Conservation (phyloP, 2,797 vertebrate species). For the Discoglossus pictus region DNA sequence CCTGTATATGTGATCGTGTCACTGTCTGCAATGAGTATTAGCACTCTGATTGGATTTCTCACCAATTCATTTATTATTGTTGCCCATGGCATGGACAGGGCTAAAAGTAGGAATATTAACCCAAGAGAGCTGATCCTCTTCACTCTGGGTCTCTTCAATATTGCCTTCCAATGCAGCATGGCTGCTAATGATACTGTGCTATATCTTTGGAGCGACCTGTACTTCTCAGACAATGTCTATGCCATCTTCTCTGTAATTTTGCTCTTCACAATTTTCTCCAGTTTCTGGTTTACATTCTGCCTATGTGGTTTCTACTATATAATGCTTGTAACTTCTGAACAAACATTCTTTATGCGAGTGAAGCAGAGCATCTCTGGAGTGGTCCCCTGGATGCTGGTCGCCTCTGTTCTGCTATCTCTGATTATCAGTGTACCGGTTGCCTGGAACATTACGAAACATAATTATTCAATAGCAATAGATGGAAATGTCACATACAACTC, state of each 20-base stretch:
- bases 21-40: slow-evolving; percentile 15
- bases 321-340: slow-evolving; percentile 34
- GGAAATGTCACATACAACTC: slow-evolving; percentile 21
- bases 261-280: slow-evolving; percentile 42
- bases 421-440: slow-evolving; percentile 32
- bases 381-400: slow-evolving; percentile 21
- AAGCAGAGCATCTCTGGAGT: slow-evolving; percentile 21
- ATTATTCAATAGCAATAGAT: background rate
- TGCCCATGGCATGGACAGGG: slow-evolving; percentile 34
- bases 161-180: slow-evolving; percentile 27
- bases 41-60: slow-evolving; percentile 27
- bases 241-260: slow-evolving; percentile 38
- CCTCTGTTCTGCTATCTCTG: slow-evolving; percentile 22
- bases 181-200: slow-evolving; percentile 35
- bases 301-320: slow-evolving; percentile 40
- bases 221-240: slow-evolving; percentile 39
- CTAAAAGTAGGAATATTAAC: slow-evolving; percentile 34
- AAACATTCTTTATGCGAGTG: slow-evolving; percentile 21
- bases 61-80: slow-evolving; percentile 40
- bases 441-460: slow-evolving; percentile 30
- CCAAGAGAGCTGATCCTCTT: slow-evolving; percentile 35
- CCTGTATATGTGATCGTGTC: slow-evolving; percentile 27
- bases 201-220: slow-evolving; percentile 34
- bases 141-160: slow-evolving; percentile 39
- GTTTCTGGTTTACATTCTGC: slow-evolving; percentile 43